These are phyloP conservation scores for Dendronephthya gigantea DNA, from an alignment of 64 coral and sea anemone species.

Conservation along the genomic window DNA sequence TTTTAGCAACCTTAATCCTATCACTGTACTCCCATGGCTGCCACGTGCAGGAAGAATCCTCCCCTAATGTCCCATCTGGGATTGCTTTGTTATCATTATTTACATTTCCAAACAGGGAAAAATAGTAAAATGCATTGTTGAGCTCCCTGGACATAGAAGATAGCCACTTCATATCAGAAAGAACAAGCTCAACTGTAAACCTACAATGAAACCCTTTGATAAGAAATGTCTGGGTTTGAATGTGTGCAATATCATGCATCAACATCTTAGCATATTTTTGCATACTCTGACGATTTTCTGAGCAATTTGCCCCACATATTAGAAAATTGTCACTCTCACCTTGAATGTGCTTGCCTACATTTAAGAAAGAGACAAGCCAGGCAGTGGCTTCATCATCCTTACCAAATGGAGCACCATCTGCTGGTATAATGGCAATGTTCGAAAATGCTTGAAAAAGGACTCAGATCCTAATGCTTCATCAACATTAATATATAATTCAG, in stretches of 20 bases:
- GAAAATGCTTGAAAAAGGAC: background rate
- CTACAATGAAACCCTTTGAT: constrained; percentile 32
- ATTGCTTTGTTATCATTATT: constrained; percentile 23
- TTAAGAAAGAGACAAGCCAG: constrained; percentile 48
- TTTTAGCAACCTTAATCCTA: constrained; percentile 30
- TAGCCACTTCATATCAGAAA: constrained; percentile 54
- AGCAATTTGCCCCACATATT: constrained; percentile 50
- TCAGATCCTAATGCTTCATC: background rate
- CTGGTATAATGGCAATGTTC: constrained; percentile 17
- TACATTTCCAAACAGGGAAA: constrained; percentile 65
- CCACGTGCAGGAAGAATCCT: constrained; percentile 26
- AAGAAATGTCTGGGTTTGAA: constrained; percentile 23
- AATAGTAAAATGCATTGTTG: constrained; percentile 52
- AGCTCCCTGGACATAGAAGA: constrained; percentile 47
- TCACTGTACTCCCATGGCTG: constrained; percentile 43
- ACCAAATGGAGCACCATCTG: constrained; percentile 46
- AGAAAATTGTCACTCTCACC: constrained; percentile 57
- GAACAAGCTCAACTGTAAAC: constrained; percentile 28
- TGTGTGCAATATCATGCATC: constrained; percentile 35
- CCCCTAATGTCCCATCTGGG: constrained; percentile 47
- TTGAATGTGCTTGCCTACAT: constrained; percentile 40
- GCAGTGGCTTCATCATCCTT: constrained; percentile 48
- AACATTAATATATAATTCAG: constrained; percentile 13
- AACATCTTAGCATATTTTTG: constrained; percentile 48
- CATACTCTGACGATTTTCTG: constrained; percentile 47